Conservation (phyloP, 2,113 vertebrate genomes). For the Andinoacara biseriatus region DNA sequence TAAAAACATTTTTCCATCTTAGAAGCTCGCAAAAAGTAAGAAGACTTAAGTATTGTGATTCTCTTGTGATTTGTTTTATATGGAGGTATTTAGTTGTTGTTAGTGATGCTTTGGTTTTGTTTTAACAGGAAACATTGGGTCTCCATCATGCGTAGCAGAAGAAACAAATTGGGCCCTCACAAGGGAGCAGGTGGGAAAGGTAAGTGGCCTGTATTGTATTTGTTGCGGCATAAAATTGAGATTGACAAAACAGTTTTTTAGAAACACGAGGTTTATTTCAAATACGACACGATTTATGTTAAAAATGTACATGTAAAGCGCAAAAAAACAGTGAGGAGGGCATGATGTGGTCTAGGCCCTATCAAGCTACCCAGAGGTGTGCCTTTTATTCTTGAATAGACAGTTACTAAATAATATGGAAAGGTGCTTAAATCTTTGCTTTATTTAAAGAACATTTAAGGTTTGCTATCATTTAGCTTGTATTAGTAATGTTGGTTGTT, state of each 20-base stretch:
- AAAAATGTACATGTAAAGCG: not conserved
- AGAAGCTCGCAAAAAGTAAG: not conserved
- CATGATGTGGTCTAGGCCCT: not conserved
- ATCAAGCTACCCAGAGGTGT: not conserved
- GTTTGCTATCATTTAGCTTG: not conserved
- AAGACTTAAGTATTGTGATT: not conserved
- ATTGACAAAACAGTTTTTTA: not conserved
- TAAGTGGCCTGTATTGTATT: slow-evolving; percentile 8
- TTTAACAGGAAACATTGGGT: slow-evolving; percentile 57
- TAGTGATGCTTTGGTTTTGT: not conserved
- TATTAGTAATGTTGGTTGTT: not conserved
- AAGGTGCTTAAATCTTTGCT: no score
- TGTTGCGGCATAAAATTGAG: not conserved
- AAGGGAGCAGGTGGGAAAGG: slow-evolving; percentile 67
- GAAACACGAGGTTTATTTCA: not conserved
- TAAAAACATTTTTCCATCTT: rapidly evolving
- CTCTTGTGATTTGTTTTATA: not conserved
- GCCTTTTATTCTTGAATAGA: no score
- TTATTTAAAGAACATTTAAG: not conserved
- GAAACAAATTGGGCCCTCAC: slow-evolving; percentile 70
- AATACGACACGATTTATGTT: not conserved
- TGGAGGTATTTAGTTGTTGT: not conserved
- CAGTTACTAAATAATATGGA: no score
- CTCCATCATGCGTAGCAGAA: slow-evolving; percentile 61
- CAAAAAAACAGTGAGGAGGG: not conserved